A percentile compares a stretch with the other conserved stretches of the same genome.
phyloP scores from a whole-genome alignment of 2,113 vertebrate species.

The Pachycephala philippinensis region DNA sequence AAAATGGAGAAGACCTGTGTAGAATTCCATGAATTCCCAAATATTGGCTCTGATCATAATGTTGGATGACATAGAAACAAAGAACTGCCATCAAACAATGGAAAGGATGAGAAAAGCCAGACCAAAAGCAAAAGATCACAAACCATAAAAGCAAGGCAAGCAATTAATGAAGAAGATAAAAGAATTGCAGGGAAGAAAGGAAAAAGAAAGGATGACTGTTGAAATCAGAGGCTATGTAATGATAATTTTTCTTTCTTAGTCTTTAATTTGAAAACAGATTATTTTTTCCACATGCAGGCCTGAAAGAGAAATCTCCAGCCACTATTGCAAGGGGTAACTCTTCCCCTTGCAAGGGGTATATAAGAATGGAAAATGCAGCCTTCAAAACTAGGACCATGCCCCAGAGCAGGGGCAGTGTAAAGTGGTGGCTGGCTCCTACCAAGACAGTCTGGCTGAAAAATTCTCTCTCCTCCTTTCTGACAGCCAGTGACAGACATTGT shows the following conservation, averaged over 20 bases:
- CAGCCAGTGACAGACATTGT: not conserved
- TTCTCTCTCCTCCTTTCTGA: not conserved
- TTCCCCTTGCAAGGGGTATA: not conserved
- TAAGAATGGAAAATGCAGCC: not conserved
- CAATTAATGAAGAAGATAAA: not conserved
- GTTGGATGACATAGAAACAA: not conserved
- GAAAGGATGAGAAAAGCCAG: not conserved
- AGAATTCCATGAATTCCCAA: not conserved
- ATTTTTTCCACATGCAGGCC: not conserved
- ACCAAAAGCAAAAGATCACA: not conserved
- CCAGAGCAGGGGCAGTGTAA: not conserved
- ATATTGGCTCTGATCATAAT: not conserved
- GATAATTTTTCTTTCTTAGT: not conserved
- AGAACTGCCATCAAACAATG: not conserved
- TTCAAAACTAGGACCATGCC: not conserved
- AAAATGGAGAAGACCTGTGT: not conserved
- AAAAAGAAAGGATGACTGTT: not conserved
- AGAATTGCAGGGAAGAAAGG: not conserved
- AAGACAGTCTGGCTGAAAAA: not conserved
- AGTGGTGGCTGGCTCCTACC: not conserved
- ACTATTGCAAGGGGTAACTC: no score
- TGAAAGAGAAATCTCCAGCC: not conserved
- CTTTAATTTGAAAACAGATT: not conserved
- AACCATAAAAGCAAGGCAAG: not conserved
- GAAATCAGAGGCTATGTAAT: not conserved